Conservation (phyloP, 1,140 invertebrate species). For the Sarcophaga bullata region DNA sequence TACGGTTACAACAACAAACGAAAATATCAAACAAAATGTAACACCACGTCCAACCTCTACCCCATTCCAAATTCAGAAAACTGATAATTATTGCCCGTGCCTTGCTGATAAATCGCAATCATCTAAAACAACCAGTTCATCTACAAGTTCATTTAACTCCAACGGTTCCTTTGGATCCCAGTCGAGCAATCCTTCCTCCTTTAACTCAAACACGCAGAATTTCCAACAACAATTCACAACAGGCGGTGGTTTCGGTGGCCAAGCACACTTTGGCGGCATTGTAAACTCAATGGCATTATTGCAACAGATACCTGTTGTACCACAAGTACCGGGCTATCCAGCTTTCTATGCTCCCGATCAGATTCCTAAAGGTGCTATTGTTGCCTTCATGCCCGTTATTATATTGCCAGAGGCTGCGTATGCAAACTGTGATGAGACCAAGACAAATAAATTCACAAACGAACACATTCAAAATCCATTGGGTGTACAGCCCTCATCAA, state of each 20-base stretch:
- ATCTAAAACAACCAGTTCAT: conserved; percentile 55
- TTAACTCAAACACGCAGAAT: conserved; percentile 51
- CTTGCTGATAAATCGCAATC: conserved; percentile 60
- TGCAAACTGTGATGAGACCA: conserved; percentile 50
- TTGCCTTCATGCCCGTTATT: conserved; percentile 72
- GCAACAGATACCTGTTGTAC: conserved; percentile 61
- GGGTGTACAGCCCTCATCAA: conserved; percentile 57
- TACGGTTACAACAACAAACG: conserved; percentile 20
- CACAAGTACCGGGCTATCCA: conserved; percentile 58
- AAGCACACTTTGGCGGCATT: conserved; percentile 62
- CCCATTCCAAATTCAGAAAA: conserved; percentile 54
- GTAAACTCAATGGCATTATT: conserved; percentile 62
- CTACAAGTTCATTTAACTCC: conserved; percentile 43
- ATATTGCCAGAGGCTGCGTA: conserved; percentile 69
- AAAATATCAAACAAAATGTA: conserved; percentile 51
- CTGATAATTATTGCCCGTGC: conserved; percentile 57
- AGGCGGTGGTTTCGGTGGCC: conserved; percentile 48
- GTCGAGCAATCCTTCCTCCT: conserved; percentile 49
- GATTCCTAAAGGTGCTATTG: conserved; percentile 66
- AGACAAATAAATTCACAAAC: not conserved
- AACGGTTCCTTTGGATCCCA: not conserved
- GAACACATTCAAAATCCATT: conserved; percentile 50
- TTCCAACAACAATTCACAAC: conserved; percentile 45
- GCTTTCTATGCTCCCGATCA: conserved; percentile 64
- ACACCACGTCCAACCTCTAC: conserved; percentile 55